Percentiles rank a stretch among this genome's conserved stretches.
Conservation (phyloP, 1,140 invertebrate genomes). For the Drepana arcuata region DNA sequence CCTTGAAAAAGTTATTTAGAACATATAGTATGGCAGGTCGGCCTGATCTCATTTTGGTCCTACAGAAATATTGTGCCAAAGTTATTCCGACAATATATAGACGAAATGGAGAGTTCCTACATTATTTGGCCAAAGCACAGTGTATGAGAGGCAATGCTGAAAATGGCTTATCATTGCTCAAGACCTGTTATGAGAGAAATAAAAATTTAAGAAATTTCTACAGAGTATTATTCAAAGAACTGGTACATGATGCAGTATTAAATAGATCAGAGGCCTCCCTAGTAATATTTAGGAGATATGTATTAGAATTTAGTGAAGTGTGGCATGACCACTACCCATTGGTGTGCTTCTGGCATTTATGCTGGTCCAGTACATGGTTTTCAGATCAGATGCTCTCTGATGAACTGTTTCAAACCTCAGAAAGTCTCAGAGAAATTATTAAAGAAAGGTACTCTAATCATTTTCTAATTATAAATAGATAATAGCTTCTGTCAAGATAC, state of each 20-base stretch:
- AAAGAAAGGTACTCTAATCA: constrained; percentile 57
- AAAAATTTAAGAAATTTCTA: constrained; percentile 39
- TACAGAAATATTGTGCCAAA: constrained; percentile 38
- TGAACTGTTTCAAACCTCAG: constrained; percentile 42
- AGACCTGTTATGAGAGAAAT: constrained; percentile 36
- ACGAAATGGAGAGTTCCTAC: constrained; percentile 49
- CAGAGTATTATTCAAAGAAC: constrained; percentile 50
- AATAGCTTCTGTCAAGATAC: too few relatives aligned
- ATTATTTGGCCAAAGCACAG: constrained; percentile 54
- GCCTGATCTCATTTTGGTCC: constrained; percentile 27
- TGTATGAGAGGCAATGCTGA: constrained; percentile 59
- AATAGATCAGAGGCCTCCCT: constrained; percentile 57
- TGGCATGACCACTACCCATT: constrained; percentile 51
- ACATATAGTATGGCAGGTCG: constrained; percentile 37
- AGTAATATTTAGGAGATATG: constrained; percentile 57
- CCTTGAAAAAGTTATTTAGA: constrained; percentile 44
- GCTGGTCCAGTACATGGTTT: constrained; percentile 58
- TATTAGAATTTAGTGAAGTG: constrained; percentile 39
- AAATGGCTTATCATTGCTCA: constrained; percentile 45
- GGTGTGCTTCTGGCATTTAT: constrained; percentile 58
- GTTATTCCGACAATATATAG: constrained; percentile 30
- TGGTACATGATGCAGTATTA: constrained; percentile 51
- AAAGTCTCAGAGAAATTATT: constrained; percentile 35
- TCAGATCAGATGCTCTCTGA: constrained; percentile 55
- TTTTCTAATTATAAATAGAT: too few relatives aligned